A percentile compares a stretch with the other conserved stretches of the same genome.
These are phyloP conservation scores for Conopomorpha cramerella DNA, from an alignment of 1,140 invertebrate species.

Conservation along the genomic window DNA sequence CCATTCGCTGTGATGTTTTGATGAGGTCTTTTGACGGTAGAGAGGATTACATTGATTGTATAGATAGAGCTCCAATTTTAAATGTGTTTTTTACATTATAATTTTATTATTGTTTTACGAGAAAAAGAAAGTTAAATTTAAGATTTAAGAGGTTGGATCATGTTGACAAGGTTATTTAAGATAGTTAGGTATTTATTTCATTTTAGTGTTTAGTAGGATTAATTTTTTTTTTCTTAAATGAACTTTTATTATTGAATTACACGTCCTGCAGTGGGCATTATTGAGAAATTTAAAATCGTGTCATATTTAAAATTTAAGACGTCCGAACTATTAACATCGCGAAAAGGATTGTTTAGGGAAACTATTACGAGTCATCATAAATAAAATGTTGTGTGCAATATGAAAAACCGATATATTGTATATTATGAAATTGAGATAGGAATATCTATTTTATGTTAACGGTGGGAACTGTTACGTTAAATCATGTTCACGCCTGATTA, in stretches of 20 bases:
- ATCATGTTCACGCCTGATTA: no score
- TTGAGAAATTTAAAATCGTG: constrained; percentile 23
- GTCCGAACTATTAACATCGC: constrained; percentile 15
- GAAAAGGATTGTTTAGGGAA: no score
- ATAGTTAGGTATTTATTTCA: constrained; percentile 62
- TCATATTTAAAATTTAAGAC: constrained; percentile 26
- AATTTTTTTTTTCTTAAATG: constrained; percentile 42
- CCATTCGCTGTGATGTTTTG: constrained; percentile 54
- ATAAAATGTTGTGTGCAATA: no score
- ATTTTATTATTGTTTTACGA: constrained; percentile 61
- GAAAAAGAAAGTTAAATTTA: constrained; percentile 52
- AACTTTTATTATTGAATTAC: constrained; percentile 30
- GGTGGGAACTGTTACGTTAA: no score
- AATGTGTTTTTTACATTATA: constrained; percentile 61
- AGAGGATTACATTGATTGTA: constrained; percentile 51
- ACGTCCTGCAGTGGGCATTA: constrained; percentile 24
- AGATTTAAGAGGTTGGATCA: constrained; percentile 51
- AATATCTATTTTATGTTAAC: no score
- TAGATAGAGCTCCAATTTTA: constrained; percentile 57
- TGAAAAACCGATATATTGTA: not conserved
- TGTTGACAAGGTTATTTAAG: constrained; percentile 58
- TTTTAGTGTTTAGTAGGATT: constrained; percentile 29
- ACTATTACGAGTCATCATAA: no score
- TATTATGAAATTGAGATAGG: not conserved
- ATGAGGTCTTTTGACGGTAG: constrained; percentile 54